These are phyloP conservation scores for Irena cyanogastra DNA, from an alignment of 2,113 vertebrate species.

Conservation along the genomic window DNA sequence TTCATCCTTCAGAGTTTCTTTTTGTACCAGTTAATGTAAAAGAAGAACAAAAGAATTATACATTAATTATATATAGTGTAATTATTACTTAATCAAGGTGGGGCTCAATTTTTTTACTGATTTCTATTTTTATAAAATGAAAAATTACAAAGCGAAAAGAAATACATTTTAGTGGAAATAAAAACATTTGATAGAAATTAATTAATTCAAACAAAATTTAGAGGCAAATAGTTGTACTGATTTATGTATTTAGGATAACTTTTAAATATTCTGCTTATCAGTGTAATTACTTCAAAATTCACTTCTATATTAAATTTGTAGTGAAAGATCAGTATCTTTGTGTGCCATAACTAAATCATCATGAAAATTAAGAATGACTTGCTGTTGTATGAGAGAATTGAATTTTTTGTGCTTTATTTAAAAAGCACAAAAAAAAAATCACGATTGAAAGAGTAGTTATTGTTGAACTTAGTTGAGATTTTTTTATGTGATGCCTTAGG, in stretches of 20 bases:
- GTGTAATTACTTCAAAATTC: not conserved
- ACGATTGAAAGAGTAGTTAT: not conserved
- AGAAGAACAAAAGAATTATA: not conserved
- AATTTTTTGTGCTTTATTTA: not conserved
- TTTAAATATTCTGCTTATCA: not conserved
- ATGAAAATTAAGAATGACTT: not conserved
- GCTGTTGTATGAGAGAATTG: not conserved
- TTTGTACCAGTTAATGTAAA: not conserved
- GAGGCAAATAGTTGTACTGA: not conserved
- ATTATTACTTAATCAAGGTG: not conserved
- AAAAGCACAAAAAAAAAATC: not conserved
- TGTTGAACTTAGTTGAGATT: not conserved
- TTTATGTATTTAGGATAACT: not conserved
- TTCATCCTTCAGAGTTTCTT: not conserved
- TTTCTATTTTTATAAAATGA: not conserved
- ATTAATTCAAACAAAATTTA: not conserved
- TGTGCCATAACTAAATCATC: not conserved
- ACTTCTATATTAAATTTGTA: not conserved
- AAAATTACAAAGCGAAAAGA: not conserved
- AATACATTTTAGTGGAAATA: not conserved
- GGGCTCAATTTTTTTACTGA: not conserved
- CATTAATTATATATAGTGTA: not conserved
- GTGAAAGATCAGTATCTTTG: not conserved
- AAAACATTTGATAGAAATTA: not conserved
- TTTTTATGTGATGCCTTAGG: not conserved